Conservation (phyloP, 23 tunicate species). For the Styela plicata region DNA sequence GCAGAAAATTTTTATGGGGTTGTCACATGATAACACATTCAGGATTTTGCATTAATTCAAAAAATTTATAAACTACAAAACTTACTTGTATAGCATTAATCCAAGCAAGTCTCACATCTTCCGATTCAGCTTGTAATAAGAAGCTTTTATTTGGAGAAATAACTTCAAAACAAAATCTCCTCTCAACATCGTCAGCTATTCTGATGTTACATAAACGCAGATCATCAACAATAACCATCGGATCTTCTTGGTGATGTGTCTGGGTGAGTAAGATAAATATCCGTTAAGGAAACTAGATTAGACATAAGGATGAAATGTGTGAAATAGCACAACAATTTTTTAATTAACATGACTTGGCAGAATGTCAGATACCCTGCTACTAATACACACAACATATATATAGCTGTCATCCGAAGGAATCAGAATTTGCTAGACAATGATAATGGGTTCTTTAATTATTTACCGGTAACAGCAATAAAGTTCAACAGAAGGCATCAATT, state of each 20-base stretch:
- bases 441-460: no score
- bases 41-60: not conserved
- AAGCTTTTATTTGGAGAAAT: conserved; percentile 78
- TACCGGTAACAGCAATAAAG: no score
- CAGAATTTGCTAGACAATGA: no score
- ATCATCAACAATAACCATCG: conserved; percentile 75
- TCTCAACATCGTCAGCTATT: conserved; percentile 55
- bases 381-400: no score
- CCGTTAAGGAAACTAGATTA: not conserved
- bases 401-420: no score
- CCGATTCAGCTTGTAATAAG: conserved; percentile 79
- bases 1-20: no score
- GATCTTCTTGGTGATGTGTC: conserved; percentile 59
- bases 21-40: no score
- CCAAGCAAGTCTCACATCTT: conserved; percentile 72
- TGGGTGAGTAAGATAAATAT: no score
- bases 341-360: no score
- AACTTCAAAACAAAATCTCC: conserved; percentile 84
- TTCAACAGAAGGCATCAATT: no score
- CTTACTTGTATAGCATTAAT: conserved; percentile 79
- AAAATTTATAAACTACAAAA: not conserved
- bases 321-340: not conserved
- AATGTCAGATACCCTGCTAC: no score
- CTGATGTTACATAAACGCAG: conserved; percentile 71
- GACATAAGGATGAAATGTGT: no score